Conservation (phyloP, 2,888 invertebrate species). For the Ectobius pallidus region DNA sequence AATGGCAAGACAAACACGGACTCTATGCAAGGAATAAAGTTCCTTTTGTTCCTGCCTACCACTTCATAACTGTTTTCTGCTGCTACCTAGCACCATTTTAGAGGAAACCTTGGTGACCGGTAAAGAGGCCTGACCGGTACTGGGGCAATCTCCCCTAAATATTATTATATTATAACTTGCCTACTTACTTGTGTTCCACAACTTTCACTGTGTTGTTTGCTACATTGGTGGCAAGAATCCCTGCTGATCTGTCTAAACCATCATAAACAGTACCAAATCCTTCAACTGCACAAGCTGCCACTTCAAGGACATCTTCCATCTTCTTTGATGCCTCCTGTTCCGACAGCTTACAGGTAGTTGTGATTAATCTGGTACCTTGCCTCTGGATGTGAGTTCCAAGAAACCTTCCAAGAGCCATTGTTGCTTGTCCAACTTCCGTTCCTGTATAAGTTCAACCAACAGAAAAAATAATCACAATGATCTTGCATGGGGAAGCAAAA, state of each 20-base stretch:
- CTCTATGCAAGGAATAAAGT: too few relatives aligned
- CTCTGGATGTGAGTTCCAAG: constrained; percentile 72
- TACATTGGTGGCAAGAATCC: constrained; percentile 66
- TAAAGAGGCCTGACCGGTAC: too few relatives aligned
- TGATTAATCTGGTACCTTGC: constrained; percentile 65
- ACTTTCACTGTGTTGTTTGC: constrained; percentile 76
- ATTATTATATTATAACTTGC: too few relatives aligned
- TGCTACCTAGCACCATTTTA: too few relatives aligned
- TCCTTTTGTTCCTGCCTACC: too few relatives aligned
- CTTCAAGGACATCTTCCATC: constrained; percentile 65
- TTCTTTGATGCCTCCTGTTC: constrained; percentile 61
- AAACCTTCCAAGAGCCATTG: constrained; percentile 67
- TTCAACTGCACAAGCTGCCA: constrained; percentile 73
- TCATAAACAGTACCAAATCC: constrained; percentile 73
- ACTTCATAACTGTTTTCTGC: too few relatives aligned
- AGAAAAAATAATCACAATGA: too few relatives aligned
- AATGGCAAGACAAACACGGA: too few relatives aligned
- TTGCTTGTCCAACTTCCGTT: constrained; percentile 68
- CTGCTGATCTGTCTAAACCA: constrained; percentile 73
- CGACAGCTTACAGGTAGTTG: constrained; percentile 61
- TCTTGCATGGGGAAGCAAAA: too few relatives aligned
- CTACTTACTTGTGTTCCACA: constrained; percentile 76
- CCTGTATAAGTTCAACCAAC: too few relatives aligned
- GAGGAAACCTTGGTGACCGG: too few relatives aligned
- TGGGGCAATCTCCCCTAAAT: too few relatives aligned